A percentile compares a stretch with the other conserved stretches of the same genome.
Evolutionary conservation across 2,888 invertebrate species (phyloP).

Genomic region (Leptinotarsa peninsularis): DNA sequence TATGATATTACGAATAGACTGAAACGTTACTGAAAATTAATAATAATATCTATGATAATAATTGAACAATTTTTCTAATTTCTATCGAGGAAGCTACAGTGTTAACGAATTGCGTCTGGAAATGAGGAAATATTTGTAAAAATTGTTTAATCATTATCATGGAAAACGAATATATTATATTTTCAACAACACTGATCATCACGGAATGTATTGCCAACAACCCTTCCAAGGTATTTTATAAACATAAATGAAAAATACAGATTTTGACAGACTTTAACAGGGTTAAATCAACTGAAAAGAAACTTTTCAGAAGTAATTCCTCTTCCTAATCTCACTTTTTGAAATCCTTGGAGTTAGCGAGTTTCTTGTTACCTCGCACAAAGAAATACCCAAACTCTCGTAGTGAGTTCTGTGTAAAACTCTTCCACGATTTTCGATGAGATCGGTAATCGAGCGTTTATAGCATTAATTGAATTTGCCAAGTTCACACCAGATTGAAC

Average conservation of each 20-base stretch:
- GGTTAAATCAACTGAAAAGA: background rate
- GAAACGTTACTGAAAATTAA: too few species aligned
- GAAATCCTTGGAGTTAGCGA: constrained; percentile 13
- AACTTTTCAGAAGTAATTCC: background rate
- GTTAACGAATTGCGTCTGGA: too few species aligned
- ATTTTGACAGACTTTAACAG: background rate
- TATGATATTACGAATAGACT: background rate
- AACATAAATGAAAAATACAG: background rate
- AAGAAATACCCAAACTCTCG: constrained; percentile 20
- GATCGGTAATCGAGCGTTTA: constrained; percentile 17
- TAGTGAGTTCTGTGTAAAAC: constrained; percentile 1
- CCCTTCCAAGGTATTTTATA: background rate
- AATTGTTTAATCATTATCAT: too few species aligned
- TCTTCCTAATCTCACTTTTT: constrained; percentile 12
- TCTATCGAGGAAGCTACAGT: too few species aligned
- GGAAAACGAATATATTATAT: too few species aligned
- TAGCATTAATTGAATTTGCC: constrained; percentile 22
- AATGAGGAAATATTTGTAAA: too few species aligned
- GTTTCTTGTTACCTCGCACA: constrained; percentile 24
- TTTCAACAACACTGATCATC: too few species aligned
- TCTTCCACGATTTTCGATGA: background rate
- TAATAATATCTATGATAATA: too few species aligned
- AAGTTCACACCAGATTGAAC: constrained; percentile 24
- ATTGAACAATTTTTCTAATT: too few species aligned
- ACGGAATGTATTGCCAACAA: background rate